These are phyloP conservation scores for Hylomyscus alleni DNA, from an alignment of 2,797 vertebrate species.

Conservation along the genomic window DNA sequence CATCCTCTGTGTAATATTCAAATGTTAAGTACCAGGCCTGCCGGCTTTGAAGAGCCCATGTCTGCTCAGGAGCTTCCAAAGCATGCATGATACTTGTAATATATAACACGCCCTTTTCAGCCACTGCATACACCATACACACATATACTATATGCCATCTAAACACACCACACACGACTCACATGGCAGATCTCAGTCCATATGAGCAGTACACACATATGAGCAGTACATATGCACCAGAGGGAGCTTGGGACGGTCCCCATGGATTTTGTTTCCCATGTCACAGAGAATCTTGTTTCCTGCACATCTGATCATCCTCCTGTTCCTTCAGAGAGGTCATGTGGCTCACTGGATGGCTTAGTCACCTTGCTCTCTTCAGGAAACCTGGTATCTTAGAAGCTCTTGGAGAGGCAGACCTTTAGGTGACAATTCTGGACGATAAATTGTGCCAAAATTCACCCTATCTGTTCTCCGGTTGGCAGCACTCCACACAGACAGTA, in stretches of 20 bases:
- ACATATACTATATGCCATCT: neutral
- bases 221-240: neutral
- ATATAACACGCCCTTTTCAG: neutral
- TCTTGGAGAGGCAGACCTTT: neutral
- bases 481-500: neutral
- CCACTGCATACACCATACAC: neutral
- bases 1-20: neutral
- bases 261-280: neutral
- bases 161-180: neutral
- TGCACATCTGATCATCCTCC: neutral
- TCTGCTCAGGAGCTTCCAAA: rapidly evolving
- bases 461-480: neutral
- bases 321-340: neutral
- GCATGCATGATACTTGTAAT: neutral
- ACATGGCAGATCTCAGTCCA: neutral
- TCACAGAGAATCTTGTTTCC: neutral
- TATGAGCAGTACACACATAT: neutral
- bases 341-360: too few species aligned
- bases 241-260: neutral
- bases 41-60: neutral
- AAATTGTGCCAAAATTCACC: neutral
- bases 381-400: neutral
- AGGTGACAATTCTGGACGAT: neutral
- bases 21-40: neutral
- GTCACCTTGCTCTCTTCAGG: neutral